Conservation (phyloP, 2,113 vertebrate genomes). For the Noctilio leporinus region DNA sequence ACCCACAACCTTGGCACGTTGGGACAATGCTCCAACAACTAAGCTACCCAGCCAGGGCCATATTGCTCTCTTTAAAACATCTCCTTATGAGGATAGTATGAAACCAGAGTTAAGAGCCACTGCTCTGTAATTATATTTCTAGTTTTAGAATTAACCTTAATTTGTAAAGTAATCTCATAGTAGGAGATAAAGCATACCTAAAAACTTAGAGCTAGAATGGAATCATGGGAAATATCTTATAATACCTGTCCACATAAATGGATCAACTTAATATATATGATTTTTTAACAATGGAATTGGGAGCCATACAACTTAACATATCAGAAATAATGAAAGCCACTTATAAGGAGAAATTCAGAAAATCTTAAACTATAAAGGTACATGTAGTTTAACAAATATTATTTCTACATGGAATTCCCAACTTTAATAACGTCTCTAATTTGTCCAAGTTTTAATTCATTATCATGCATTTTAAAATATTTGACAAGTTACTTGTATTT, state of each 20-base stretch:
- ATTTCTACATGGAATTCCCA: background rate
- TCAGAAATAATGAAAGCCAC: background rate
- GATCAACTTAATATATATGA: background rate
- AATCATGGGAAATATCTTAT: background rate
- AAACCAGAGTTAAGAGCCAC: background rate
- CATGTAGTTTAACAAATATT: background rate
- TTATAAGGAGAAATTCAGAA: background rate
- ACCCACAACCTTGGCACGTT: no score
- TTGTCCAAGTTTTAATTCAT: background rate
- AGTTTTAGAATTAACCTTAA: background rate
- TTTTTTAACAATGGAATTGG: background rate
- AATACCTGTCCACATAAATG: background rate
- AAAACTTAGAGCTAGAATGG: background rate
- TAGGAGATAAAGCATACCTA: background rate
- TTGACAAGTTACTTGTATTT: background rate
- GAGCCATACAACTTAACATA: background rate
- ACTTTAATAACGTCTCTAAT: background rate
- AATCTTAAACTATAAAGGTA: background rate
- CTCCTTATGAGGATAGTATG: background rate
- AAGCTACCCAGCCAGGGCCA: no score
- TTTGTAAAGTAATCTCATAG: conserved; percentile 1
- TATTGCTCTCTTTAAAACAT: background rate
- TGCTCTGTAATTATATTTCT: background rate
- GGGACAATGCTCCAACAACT: no score
- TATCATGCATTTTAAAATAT: background rate